Base-by-base conservation (phyloP, 2,888 invertebrate species). In the Epistrophella euchroma region DNA sequence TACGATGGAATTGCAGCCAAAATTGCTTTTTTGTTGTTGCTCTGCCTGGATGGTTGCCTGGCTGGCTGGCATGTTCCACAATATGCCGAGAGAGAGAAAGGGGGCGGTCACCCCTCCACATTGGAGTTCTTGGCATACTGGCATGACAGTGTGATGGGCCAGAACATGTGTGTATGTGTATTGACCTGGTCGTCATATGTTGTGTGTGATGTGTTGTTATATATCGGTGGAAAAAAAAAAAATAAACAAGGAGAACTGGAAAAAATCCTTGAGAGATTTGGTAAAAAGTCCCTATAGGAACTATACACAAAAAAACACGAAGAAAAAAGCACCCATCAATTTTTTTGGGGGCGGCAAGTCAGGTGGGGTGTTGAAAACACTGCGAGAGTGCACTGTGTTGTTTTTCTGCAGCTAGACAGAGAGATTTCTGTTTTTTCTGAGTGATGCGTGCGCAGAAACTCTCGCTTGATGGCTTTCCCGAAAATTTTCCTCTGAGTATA, bases 1-100 rank as follows among this genome's bases (percentile, higher is more conserved):
- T 91, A 91, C 91, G 90, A 90, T 89, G 91, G 90, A 90, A 91
- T 89, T 91, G 91, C 91, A 91, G 90, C 90, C 90, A 89, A 91
- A 91, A 90, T 88, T 88, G 89, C 88, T 88, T 86, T 88, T 88
- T 79, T 82, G 70, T 78, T 81, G 81, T 78, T 86, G 77, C 74
- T 22, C 71, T 74, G 71, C 70, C 77, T 82, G 82, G 82, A 80
- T 86, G 86, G 82, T 66, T 82, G 81, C 81, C 77, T 81, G 85
- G 73, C 79, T 78, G 78, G 82, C 78, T 78, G 77, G 68, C 76
- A 70, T 62, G 45, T 68, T 85, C 76, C 68, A 81, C 4, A 58
- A 35, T 76, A 60, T 11, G n/a, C 7, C 45, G 43, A 82, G 82
- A 86, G 82, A 86, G 83, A 88, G 88, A 89, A 88, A 88, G 88